Evolutionary conservation across 2,113 vertebrate species (phyloP).

Genomic region (Tragelaphus scriptus): DNA sequence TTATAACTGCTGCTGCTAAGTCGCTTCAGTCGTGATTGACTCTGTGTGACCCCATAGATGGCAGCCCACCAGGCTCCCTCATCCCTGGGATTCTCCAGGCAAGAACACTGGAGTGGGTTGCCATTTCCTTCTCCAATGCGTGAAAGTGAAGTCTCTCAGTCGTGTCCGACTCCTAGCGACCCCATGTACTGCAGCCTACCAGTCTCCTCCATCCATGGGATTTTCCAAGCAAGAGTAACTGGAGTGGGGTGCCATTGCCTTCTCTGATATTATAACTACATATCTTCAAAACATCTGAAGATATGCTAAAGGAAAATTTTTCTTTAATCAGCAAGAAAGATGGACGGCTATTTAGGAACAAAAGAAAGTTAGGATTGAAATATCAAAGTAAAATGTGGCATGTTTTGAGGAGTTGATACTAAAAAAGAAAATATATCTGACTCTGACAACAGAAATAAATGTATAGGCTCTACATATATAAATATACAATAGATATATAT

Average conservation of each 20-base stretch:
- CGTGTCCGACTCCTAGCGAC: no score
- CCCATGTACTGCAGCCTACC: no score
- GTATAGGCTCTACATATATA: neutral
- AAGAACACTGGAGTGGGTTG: no score
- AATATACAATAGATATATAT: neutral
- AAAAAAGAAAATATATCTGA: neutral
- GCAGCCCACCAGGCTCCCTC: no score
- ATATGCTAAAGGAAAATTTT: neutral
- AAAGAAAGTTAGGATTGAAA: neutral
- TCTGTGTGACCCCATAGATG: no score
- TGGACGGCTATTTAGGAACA: neutral
- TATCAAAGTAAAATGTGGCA: neutral
- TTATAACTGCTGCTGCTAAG: neutral
- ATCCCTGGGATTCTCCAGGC: no score
- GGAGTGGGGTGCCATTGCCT: no score
- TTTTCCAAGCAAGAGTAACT: no score
- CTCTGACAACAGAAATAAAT: neutral
- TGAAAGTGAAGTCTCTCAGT: no score
- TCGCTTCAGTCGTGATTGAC: no score
- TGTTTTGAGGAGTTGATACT: neutral
- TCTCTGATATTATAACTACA: neutral
- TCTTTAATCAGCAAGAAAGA: constrained; percentile 13
- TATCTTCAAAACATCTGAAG: neutral
- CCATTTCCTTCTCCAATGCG: no score
- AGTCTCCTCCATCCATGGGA: no score